Conservation (phyloP, 1,140 invertebrate genomes). For the Papilio glaucus region DNA sequence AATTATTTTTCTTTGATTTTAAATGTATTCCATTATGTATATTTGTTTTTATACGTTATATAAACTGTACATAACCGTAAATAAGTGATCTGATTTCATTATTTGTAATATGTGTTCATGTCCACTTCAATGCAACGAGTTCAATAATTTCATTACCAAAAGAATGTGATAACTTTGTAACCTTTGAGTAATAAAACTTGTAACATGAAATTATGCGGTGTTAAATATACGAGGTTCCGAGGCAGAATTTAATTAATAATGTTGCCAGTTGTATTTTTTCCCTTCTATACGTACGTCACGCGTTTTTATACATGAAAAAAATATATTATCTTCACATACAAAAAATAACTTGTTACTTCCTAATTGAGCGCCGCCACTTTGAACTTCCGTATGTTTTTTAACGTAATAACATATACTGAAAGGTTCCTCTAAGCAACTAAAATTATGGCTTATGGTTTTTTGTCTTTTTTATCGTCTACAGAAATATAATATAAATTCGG, state of each 20-base stretch:
- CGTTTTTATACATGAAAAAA: background rate
- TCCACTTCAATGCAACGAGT: background rate
- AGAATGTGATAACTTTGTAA: conserved; percentile 1
- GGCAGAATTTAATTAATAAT: background rate
- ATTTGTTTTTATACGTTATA: no score
- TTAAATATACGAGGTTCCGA: background rate
- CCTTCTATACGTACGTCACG: background rate
- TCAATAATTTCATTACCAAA: conserved; percentile 1
- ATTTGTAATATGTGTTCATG: background rate
- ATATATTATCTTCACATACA: conserved; percentile 1
- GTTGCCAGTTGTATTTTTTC: background rate
- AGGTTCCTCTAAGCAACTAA: background rate
- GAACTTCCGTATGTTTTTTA: conserved; percentile 9
- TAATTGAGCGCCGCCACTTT: background rate
- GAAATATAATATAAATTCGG: background rate
- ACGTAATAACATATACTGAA: background rate
- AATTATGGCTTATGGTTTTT: background rate
- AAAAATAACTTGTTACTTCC: background rate
- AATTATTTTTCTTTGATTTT: no score
- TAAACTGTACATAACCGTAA: no score
- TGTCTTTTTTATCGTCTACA: background rate
- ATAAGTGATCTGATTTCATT: background rate
- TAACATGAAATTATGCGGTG: conserved; percentile 5
- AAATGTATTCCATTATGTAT: no score
- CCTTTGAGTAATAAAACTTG: background rate